phyloP scores from a whole-genome alignment of 2,888 invertebrate species.

The Neoitamus cyanurus region DNA sequence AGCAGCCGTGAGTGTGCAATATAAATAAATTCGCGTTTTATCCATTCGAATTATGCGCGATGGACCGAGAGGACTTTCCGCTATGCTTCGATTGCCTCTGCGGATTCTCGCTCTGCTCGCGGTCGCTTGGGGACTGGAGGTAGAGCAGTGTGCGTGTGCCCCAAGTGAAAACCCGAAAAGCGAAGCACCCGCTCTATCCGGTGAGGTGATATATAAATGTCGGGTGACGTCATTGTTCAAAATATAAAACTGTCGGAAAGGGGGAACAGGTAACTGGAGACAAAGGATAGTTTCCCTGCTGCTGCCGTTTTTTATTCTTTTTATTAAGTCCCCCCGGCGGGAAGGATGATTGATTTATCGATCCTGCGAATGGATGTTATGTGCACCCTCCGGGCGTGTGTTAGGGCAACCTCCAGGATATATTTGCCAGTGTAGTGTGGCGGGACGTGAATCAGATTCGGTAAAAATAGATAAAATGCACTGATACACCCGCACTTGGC shows the following conservation, averaged over 20 bases:
- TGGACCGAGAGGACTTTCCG: background rate
- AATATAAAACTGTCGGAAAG: background rate
- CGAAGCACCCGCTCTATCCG: background rate
- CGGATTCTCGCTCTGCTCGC: background rate
- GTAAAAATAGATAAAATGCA: background rate
- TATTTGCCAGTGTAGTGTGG: background rate
- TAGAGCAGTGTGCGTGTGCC: background rate
- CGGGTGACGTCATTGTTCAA: constrained; percentile 22
- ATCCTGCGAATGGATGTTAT: background rate
- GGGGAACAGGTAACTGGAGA: background rate
- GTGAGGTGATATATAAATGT: background rate
- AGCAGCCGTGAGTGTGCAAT: background rate
- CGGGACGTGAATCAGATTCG: background rate
- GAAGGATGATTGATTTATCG: constrained; percentile 20
- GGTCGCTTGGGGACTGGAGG: background rate
- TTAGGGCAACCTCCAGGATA: background rate
- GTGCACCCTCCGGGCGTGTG: too few relatives aligned
- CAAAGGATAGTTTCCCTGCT: constrained; percentile 1
- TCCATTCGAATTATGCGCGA: constrained; percentile 11
- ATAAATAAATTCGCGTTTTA: constrained; percentile 3
- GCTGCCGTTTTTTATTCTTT: background rate
- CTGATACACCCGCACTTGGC: background rate
- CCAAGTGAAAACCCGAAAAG: background rate
- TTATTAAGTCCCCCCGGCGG: background rate
- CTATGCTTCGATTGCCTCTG: background rate